Evolutionary conservation across 2,113 vertebrate genomes (phyloP).

Genomic region (Alectura lathami): DNA sequence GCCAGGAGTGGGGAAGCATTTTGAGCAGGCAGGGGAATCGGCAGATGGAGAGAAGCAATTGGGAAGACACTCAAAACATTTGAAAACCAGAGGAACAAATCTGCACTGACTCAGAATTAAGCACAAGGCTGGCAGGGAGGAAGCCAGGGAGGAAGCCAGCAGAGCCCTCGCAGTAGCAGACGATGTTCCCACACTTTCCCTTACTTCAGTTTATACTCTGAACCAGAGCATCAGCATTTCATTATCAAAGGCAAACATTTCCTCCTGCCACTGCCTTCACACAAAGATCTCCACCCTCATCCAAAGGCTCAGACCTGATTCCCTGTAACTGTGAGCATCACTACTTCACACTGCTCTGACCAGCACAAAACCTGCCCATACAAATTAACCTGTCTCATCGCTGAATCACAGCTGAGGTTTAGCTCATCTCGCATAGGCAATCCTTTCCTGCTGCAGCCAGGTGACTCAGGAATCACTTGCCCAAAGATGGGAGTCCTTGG

Average conservation of each 20-base stretch:
- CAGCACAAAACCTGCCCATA: not conserved
- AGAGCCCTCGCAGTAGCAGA: not conserved
- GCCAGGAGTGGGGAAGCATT: not conserved
- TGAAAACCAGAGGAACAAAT: not conserved
- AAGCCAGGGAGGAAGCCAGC: not conserved
- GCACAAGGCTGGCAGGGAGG: not conserved
- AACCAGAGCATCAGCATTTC: not conserved
- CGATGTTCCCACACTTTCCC: not conserved
- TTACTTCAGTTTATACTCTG: not conserved
- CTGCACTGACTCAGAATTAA: rapidly evolving
- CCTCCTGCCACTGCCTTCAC: not conserved
- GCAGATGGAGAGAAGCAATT: not conserved
- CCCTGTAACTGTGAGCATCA: rapidly evolving
- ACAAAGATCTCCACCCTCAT: not conserved
- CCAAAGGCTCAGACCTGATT: not conserved
- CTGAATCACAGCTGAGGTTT: not conserved
- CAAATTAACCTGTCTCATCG: not conserved
- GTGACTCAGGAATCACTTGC: not conserved
- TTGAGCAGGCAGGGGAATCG: not conserved
- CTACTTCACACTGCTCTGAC: not conserved
- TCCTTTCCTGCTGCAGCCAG: not conserved
- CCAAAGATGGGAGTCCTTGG: not conserved
- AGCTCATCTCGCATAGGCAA: not conserved
- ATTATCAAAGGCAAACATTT: not conserved
- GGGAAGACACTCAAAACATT: not conserved